These are phyloP conservation scores for Sisyra terminalis DNA, from an alignment of 2,888 invertebrate species.

Conservation along the genomic window DNA sequence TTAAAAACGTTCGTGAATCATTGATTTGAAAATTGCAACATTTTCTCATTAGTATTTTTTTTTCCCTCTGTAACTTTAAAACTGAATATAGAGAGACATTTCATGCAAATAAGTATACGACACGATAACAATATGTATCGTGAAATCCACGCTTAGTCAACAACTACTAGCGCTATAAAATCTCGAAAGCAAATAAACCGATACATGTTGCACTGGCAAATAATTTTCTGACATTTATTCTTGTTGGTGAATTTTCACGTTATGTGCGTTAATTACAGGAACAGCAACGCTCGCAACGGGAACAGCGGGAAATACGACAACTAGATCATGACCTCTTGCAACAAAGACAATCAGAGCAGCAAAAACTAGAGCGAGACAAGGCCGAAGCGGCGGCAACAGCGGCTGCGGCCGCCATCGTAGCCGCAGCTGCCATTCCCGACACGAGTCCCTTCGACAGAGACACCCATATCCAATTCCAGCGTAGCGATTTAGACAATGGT, in stretches of 20 bases:
- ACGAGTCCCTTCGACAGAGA: constrained; percentile 12
- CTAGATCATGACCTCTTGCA: constrained; percentile 41
- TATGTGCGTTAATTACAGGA: constrained; percentile 18
- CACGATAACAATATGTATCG: too few species aligned
- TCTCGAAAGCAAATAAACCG: background rate
- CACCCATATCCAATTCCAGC: constrained; percentile 4
- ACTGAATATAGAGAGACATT: too few species aligned
- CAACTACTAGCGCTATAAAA: background rate
- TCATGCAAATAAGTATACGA: too few species aligned
- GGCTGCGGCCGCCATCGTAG: constrained; percentile 11
- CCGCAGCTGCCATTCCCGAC: constrained; percentile 9
- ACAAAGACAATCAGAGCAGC: constrained; percentile 40
- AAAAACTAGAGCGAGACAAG: constrained; percentile 38
- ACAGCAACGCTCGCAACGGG: constrained; percentile 38
- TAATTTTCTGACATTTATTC: background rate
- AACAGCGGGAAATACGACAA: constrained; percentile 39
- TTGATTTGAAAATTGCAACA: too few species aligned
- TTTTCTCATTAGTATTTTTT: too few species aligned
- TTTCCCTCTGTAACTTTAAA: too few species aligned
- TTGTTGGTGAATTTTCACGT: background rate
- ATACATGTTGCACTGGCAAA: background rate
- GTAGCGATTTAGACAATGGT: constrained; percentile 21
- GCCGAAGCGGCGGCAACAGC: constrained; percentile 32
- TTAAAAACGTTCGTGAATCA: too few species aligned
- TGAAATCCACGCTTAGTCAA: background rate